Evolutionary conservation across 2,888 invertebrate species (phyloP).

Genomic region (Noctua comes): DNA sequence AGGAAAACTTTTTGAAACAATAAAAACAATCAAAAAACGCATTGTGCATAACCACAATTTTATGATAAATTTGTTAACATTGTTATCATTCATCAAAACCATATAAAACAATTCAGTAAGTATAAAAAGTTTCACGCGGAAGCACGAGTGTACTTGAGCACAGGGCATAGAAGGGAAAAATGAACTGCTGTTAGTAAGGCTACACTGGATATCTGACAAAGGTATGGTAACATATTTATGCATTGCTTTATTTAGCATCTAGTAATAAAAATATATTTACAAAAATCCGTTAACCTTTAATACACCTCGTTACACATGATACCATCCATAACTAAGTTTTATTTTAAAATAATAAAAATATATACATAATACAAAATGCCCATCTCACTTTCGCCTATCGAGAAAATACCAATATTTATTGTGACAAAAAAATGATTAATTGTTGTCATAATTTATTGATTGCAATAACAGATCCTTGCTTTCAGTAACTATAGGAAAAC

Average conservation of each 20-base stretch:
- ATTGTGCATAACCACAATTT: constrained; percentile 50
- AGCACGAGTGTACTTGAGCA: constrained; percentile 60
- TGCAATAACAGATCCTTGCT: constrained; percentile 50
- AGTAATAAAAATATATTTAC: constrained; percentile 86
- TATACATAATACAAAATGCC: constrained; percentile 80
- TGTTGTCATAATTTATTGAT: constrained; percentile 57
- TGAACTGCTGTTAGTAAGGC: constrained; percentile 66
- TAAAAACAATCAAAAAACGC: constrained; percentile 45
- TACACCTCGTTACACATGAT: constrained; percentile 74
- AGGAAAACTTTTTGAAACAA: constrained; percentile 34
- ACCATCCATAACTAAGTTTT: constrained; percentile 70
- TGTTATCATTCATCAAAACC: constrained; percentile 47
- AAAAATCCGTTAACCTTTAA: constrained; percentile 80
- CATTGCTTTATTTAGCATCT: constrained; percentile 74
- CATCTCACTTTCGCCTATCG: constrained; percentile 72
- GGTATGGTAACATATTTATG: constrained; percentile 81
- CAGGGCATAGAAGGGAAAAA: constrained; percentile 57
- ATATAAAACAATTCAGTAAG: constrained; percentile 38
- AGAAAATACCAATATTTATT: constrained; percentile 59
- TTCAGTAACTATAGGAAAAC: constrained; percentile 51
- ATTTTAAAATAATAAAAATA: constrained; percentile 76
- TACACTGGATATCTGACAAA: constrained; percentile 74
- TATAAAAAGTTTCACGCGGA: constrained; percentile 48
- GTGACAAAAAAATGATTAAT: constrained; percentile 57
- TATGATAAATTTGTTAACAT: constrained; percentile 41